phyloP scores from a whole-genome alignment of 2,888 invertebrate species.

The Neoscelio sp. region DNA sequence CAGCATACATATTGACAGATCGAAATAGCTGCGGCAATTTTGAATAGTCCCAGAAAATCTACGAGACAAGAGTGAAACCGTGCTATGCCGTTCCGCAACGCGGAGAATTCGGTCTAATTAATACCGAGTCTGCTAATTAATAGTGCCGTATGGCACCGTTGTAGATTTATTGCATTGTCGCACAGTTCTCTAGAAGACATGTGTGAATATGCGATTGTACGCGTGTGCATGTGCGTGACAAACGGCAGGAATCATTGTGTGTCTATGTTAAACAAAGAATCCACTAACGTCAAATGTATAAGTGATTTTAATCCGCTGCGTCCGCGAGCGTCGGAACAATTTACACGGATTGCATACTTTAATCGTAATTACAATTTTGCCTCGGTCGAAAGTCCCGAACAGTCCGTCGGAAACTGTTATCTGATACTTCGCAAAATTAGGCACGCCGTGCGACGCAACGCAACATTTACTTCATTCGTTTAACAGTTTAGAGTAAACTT shows the following conservation, averaged over 20 bases:
- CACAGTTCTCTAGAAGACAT: slow-evolving; percentile 47
- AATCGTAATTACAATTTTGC: slow-evolving; percentile 13
- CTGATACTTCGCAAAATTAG: not conserved
- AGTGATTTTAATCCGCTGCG: slow-evolving; percentile 5
- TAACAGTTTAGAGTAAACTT: not conserved
- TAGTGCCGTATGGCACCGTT: slow-evolving; percentile 66
- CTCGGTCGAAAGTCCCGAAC: not conserved
- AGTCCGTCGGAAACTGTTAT: not conserved
- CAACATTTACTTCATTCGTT: not conserved
- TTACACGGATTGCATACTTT: slow-evolving; percentile 16
- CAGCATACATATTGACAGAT: slow-evolving; percentile 50
- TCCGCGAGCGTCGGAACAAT: slow-evolving; percentile 7
- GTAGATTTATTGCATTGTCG: slow-evolving; percentile 64
- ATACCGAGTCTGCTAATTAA: slow-evolving; percentile 71
- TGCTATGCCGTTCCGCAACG: slow-evolving; percentile 59
- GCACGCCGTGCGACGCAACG: no score
- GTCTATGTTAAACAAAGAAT: slow-evolving; percentile 37
- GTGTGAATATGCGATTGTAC: slow-evolving; percentile 29
- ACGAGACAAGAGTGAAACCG: slow-evolving; percentile 61
- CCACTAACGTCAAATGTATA: slow-evolving; percentile 8
- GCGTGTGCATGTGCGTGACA: slow-evolving; percentile 46
- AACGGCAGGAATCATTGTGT: slow-evolving; percentile 38
- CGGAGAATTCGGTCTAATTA: slow-evolving; percentile 72
- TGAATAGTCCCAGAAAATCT: slow-evolving; percentile 55
- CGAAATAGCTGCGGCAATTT: slow-evolving; percentile 58